A percentile compares a stretch with the other conserved stretches of the same genome.
Conservation (phyloP, 2,113 vertebrate species). For the Gambusia affinis region DNA sequence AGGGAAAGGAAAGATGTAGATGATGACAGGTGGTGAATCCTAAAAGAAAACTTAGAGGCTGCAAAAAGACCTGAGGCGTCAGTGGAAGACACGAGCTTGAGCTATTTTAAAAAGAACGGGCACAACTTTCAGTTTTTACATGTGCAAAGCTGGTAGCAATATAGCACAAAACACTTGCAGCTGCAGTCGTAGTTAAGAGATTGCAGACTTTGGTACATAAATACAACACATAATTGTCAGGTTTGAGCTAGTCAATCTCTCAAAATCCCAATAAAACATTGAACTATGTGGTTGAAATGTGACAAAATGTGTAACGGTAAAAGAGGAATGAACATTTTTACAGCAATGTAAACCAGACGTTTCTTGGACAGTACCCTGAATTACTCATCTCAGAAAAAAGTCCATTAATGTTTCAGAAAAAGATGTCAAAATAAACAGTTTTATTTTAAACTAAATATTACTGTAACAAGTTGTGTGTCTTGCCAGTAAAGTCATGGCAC, state of each 20-base stretch:
- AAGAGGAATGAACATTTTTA: neutral
- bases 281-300: neutral
- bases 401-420: neutral
- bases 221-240: neutral
- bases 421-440: neutral
- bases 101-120: too few species aligned
- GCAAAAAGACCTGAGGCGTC: too few species aligned
- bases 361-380: neutral
- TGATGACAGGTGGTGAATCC: neutral
- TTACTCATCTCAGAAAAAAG: neutral
- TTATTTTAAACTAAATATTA: neutral
- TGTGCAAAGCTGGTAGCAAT: too few species aligned
- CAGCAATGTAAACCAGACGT: neutral
- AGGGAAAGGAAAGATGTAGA: neutral
- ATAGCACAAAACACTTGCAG: too few species aligned
- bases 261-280: neutral
- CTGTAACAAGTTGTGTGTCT: slow-evolving; percentile 2
- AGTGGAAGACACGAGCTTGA: too few species aligned
- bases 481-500: slow-evolving; percentile 32
- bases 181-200: too few species aligned
- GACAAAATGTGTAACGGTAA: neutral
- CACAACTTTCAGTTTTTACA: too few species aligned
- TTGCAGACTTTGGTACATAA: too few species aligned
- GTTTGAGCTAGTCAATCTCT: too few species aligned
- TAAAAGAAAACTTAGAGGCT: too few species aligned